Evolutionary conservation across 2,888 invertebrate genomes (phyloP).

Genomic region (Brachypterus glaber): DNA sequence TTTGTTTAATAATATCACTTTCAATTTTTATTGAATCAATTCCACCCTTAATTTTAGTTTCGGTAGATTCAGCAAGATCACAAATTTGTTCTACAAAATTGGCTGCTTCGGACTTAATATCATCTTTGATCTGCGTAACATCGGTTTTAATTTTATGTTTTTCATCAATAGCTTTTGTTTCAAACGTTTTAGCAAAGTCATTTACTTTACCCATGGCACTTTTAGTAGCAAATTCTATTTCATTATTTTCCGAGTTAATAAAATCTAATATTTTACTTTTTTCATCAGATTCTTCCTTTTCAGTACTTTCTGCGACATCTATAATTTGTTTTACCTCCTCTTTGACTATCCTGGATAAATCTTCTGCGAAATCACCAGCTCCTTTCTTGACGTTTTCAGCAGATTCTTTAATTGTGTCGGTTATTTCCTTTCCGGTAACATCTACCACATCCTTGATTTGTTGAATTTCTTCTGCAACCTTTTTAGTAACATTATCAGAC

Average conservation of each 20-base stretch:
- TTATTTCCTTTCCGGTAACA: not conserved
- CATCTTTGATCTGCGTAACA: conserved; percentile 2
- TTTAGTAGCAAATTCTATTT: too few species aligned
- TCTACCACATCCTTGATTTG: not conserved
- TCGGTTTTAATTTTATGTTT: conserved; percentile 5
- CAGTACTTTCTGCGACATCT: not conserved
- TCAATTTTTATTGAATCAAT: too few species aligned
- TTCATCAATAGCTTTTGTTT: conserved; percentile 13
- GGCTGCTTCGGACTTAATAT: conserved; percentile 4
- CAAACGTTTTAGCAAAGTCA: too few species aligned
- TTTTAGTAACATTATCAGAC: not conserved
- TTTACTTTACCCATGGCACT: too few species aligned
- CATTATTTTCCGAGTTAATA: too few species aligned
- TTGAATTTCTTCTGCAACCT: not conserved
- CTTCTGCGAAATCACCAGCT: not conserved
- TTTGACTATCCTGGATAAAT: not conserved
- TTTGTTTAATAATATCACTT: too few species aligned
- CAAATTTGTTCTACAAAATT: too few species aligned
- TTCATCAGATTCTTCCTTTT: not conserved
- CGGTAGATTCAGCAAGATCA: too few species aligned
- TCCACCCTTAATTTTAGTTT: too few species aligned
- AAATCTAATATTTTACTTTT: too few species aligned
- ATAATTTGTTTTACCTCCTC: not conserved
- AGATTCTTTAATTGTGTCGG: not conserved
- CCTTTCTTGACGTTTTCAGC: not conserved